A percentile compares a stretch with the other conserved stretches of the same genome.
Conservation (phyloP, 2,113 vertebrate genomes). For the Mus spicilegus region DNA sequence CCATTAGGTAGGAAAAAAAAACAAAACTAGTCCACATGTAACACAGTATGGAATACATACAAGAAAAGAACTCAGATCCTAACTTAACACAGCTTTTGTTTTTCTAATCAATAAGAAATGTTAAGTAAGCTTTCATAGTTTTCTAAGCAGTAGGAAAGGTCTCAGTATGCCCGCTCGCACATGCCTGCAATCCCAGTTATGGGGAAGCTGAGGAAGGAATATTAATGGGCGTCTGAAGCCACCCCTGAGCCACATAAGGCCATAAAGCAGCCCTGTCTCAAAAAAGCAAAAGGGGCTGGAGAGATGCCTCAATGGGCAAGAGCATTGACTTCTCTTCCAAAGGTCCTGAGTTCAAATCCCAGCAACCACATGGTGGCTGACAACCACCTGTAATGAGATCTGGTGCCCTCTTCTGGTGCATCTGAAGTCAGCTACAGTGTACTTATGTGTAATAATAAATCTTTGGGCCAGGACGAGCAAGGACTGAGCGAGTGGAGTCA, state of each 20-base stretch:
- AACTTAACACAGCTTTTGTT: neutral
- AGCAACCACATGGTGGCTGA: too few relatives aligned
- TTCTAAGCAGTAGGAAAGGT: neutral
- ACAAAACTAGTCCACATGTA: neutral
- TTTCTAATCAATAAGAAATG: slow-evolving; percentile 21
- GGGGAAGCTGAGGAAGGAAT: neutral
- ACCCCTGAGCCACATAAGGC: neutral
- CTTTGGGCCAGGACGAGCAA: too few relatives aligned
- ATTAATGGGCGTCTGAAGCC: neutral
- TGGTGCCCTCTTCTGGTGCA: too few relatives aligned
- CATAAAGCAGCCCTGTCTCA: neutral
- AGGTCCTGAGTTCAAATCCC: too few relatives aligned
- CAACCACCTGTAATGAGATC: too few relatives aligned
- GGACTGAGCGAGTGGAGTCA: too few relatives aligned
- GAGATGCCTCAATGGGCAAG: too few relatives aligned
- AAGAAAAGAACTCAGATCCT: neutral
- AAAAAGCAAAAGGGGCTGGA: neutral
- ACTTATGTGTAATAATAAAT: too few relatives aligned
- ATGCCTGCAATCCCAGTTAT: neutral
- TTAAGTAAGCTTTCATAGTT: neutral
- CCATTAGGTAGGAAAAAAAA: neutral
- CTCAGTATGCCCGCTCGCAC: neutral
- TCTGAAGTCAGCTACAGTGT: too few relatives aligned
- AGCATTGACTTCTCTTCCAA: too few relatives aligned
- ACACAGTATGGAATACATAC: neutral